Evolutionary conservation across 2,113 vertebrate genomes (phyloP).

Genomic region (Triplophysa siluroides): DNA sequence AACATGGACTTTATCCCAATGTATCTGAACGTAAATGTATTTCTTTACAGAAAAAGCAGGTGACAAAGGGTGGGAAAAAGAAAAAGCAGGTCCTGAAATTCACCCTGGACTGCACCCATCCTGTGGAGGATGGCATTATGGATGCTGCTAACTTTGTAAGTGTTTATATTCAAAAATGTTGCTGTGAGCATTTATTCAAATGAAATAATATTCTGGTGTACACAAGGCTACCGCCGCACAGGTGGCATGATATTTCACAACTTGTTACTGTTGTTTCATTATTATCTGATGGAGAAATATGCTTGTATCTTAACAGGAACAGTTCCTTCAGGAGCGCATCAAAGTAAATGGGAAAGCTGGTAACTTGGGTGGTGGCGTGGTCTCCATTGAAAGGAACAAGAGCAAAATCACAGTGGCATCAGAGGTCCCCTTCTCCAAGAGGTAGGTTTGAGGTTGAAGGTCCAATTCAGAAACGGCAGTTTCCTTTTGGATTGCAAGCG

Average conservation of each 20-base stretch:
- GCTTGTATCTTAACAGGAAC: constrained; percentile 77
- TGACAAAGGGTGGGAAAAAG: constrained; percentile 89
- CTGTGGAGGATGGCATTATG: constrained; percentile 99
- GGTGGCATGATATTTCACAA: neutral
- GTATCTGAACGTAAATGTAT: neutral
- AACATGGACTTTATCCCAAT: neutral
- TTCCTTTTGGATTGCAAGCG: no score
- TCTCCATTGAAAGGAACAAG: constrained; percentile 96
- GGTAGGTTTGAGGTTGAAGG: constrained; percentile 68
- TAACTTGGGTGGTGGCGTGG: constrained; percentile 88
- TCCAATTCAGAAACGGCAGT: no score
- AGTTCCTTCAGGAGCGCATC: constrained; percentile 96
- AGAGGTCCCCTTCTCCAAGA: constrained; percentile 97
- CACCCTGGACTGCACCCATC: constrained; percentile 96
- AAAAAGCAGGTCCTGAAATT: constrained; percentile 97
- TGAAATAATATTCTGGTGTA: no score
- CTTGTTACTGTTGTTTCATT: neutral
- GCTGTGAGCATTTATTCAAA: no score
- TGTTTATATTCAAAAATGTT: neutral
- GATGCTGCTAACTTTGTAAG: constrained; percentile 98
- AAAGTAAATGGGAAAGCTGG: constrained; percentile 97
- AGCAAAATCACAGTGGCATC: constrained; percentile 96
- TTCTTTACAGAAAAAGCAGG: constrained; percentile 83
- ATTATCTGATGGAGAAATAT: neutral
- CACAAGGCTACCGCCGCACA: no score